Base-by-base conservation (phyloP, 2,113 vertebrate species). In the Prolemur simus region DNA sequence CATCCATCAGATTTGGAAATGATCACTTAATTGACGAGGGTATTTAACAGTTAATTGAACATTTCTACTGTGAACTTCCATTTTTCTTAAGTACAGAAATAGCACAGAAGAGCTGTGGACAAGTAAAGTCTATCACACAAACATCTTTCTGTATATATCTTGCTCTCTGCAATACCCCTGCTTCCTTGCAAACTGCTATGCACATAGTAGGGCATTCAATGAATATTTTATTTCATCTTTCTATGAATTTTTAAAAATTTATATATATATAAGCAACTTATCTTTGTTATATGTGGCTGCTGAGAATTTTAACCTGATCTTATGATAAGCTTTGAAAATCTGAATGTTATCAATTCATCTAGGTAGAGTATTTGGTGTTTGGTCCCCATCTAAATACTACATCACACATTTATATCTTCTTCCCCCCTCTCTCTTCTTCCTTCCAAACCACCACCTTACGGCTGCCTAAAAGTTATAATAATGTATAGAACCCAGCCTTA, bases 1-100 rank as follows among this genome's bases (percentile, higher is more conserved):
- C 99, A 99, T 99, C 99, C 99, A 99, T 99, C 99, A 99, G 98
- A 98, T 99, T 98, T 98, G 98, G 99, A 99, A 99, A 99, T 99
- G 98, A 99, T 99, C 99, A 98, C 99, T 99, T 99, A 99, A 99
- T 99, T 99, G 98, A 99, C 97, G 98, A 98, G 98, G 91, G 98
- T 96, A 95, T 99, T 99, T 99, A 99, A 99, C 99, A 99, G 99
- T 99, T 99, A 99, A 99, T 99, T 99, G 99, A 99, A 98, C 99
- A 99, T 98, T 98, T 98, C 98, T 98, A 98, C 99, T 99, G 98
- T 98, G 98, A 98, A 98, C 97, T 98, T 98, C 97, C 98, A 98
- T 99, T 98, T 98, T 99, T 99, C 98, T 97, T 97, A 98, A 97
- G 96, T 97, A 97, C 95, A 98, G 98, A 98, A 98, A 98, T 98